phyloP scores from a whole-genome alignment of 2,113 vertebrate genomes.

The Petroica traversi region DNA sequence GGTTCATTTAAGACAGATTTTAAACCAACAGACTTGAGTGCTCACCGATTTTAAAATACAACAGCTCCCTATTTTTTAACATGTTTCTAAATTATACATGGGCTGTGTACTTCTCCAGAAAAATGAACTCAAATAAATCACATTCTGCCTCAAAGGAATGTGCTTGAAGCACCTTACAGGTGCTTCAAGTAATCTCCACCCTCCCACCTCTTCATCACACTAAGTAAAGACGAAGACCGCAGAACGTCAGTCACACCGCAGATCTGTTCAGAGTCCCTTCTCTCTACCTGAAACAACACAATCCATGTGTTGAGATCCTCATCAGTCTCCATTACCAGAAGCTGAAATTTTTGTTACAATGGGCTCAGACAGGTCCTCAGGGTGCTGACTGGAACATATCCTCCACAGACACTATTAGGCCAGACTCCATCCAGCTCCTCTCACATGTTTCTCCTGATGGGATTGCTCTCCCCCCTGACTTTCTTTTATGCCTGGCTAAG shows the following conservation, averaged over 20 bases:
- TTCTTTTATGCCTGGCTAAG: neutral
- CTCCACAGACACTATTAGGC: neutral
- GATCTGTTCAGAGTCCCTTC: neutral
- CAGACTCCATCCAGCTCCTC: neutral
- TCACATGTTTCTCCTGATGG: neutral
- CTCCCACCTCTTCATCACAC: neutral
- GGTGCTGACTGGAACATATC: neutral
- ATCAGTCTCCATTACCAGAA: neutral
- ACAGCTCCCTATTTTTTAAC: neutral
- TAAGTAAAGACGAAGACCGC: neutral
- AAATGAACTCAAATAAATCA: slow-evolving; percentile 13
- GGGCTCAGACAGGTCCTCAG: neutral
- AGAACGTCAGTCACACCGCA: neutral
- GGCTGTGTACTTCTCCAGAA: neutral
- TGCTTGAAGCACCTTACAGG: too few relatives aligned
- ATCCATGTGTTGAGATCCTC: neutral
- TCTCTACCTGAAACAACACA: neutral
- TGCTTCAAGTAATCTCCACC: neutral
- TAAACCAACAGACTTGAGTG: neutral
- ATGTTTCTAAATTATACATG: neutral
- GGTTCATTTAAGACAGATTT: neutral
- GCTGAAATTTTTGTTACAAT: neutral
- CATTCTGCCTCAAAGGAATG: fast-evolving
- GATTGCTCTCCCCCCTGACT: neutral
- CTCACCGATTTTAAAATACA: neutral